Evolutionary conservation across 2,888 invertebrate genomes (phyloP), one percentile per base, ranked within the genome.

Genomic region (Aphodius granarius): DNA sequence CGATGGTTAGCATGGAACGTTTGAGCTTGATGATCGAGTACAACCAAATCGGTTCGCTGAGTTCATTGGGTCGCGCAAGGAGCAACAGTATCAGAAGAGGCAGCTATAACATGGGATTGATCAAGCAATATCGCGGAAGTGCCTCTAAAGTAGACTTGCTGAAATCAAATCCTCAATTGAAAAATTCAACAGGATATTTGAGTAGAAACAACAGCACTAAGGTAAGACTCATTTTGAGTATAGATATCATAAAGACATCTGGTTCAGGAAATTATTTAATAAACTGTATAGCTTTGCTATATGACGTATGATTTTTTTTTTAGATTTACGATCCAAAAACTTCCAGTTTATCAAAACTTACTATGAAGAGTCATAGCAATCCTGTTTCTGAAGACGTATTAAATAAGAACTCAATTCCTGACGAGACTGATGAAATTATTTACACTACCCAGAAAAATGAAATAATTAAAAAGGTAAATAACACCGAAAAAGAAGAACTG

Each of bases 41-140:
- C 85, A 94, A 94, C 84, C 94, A 93, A 79, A 90, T 94, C 75
- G 94, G 94, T 68, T 94, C 94, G 23, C 86, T 94, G 71, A 91
- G 93, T 78, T 94, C 94, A 0, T 83, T 94, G 80, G 92, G 93
- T 0, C 79, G 85, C 72, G 81, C 87, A 75, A 87, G 85, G 75
- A 85, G 86, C 77, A 88, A 87, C 72, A 89, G 88, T 80, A 88
- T 89, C 63, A 84, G 87, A 77, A 86, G 91, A 21, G 89, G 90
- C 0, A 91, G 91, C 82, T 90, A 91, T 80, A 90, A 89, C 82
- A 89, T 90, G 65, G 90, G 90, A 77, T 87, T 88, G 78, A 85
- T 87, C 13, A 88, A 87, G 80, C 81, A 81, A 9, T 83, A 87
- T 0, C 86, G 87, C 80, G 89, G 89, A 0, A 91, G 90, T 18